Percentiles rank a stretch among this genome's conserved stretches.
phyloP scores from a whole-genome alignment of 2,113 vertebrate species.

The Carettochelys insculpta region DNA sequence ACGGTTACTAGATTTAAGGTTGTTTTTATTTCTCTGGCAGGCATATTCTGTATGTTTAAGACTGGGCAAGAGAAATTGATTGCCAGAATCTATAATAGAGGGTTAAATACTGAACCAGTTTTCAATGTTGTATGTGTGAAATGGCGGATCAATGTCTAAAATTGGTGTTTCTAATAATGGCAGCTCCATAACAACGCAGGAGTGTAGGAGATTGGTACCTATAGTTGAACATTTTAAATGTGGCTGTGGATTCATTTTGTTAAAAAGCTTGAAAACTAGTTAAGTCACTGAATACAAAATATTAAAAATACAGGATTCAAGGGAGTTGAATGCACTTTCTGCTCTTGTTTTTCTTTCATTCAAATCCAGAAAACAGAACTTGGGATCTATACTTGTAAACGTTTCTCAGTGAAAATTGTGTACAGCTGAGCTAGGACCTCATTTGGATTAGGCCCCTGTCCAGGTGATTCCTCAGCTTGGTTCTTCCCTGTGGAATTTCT shows the following conservation, averaged over 20 bases:
- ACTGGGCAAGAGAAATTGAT: background rate
- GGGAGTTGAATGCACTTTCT: background rate
- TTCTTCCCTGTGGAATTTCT: background rate
- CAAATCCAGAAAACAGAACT: background rate
- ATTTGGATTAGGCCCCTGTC: background rate
- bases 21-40: background rate
- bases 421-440: background rate
- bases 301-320: background rate
- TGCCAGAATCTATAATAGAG: background rate
- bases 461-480: background rate
- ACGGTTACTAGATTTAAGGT: background rate
- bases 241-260: background rate
- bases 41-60: fast-evolving
- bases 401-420: background rate
- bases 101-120: background rate
- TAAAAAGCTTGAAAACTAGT: background rate
- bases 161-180: background rate
- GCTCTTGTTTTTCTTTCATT: background rate
- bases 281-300: background rate
- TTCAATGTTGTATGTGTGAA: background rate
- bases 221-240: background rate
- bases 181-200: background rate
- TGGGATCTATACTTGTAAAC: fast-evolving
- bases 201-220: background rate
- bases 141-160: background rate